A percentile compares a stretch with the other conserved stretches of the same genome.
phyloP scores from a whole-genome alignment of 1,140 invertebrate species.

The Cheumatopsyche charites region DNA sequence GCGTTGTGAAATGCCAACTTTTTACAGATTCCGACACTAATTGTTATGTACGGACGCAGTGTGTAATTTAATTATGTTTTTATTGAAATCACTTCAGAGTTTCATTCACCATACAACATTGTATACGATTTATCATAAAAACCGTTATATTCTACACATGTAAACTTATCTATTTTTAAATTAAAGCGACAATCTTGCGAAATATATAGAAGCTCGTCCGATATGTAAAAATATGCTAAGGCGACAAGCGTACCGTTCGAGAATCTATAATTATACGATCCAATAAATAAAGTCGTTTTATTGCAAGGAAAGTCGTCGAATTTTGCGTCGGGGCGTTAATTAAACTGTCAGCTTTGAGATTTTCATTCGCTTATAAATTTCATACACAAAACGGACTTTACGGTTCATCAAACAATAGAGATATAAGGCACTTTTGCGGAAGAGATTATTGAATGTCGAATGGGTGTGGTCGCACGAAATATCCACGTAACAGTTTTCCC shows the following conservation, averaged over 20 bases:
- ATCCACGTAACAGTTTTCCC: conserved; percentile 12
- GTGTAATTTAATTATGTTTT: conserved; percentile 14
- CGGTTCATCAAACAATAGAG: conserved; percentile 12
- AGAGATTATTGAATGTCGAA: conserved; percentile 19
- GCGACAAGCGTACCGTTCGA: conserved; percentile 12
- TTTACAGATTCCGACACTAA: conserved; percentile 5
- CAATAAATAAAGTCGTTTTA: neutral
- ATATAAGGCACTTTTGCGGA: conserved; percentile 14
- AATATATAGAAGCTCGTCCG: neutral
- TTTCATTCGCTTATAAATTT: neutral
- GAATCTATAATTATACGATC: neutral
- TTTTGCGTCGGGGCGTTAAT: neutral
- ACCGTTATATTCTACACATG: too few relatives aligned
- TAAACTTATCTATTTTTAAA: neutral
- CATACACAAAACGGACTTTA: neutral
- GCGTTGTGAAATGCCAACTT: neutral
- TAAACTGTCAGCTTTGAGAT: neutral
- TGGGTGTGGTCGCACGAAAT: conserved; percentile 23
- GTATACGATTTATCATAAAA: neutral
- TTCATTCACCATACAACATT: neutral
- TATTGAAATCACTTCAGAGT: neutral
- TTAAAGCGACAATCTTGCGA: neutral
- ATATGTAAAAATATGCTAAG: conserved; percentile 21
- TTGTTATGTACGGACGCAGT: neutral
- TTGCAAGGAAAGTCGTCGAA: neutral